These are phyloP conservation scores for Petaurus breviceps DNA, from an alignment of 2,113 vertebrate genomes.

Conservation along the genomic window DNA sequence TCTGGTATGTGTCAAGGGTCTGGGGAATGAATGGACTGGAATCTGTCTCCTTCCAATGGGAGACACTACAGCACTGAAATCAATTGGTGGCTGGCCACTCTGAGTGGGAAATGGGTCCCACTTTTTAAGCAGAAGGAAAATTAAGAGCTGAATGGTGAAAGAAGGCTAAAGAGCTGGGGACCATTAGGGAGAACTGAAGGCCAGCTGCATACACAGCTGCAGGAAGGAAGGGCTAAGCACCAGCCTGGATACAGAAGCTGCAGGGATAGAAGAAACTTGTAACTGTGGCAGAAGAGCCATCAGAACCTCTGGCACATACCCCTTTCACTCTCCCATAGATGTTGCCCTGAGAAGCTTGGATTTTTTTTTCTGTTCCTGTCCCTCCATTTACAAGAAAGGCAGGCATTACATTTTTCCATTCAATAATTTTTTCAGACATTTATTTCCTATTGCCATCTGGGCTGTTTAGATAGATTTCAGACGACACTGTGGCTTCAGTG, in stretches of 20 bases:
- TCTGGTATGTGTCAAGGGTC: not conserved
- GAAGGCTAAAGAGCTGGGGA: not conserved
- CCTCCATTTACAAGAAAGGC: not conserved
- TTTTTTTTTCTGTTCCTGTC: not conserved
- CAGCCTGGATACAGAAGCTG: not conserved
- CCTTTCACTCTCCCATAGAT: not conserved
- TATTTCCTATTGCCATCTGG: not conserved
- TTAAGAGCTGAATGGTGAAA: not conserved
- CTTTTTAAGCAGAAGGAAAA: not conserved
- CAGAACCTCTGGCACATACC: not conserved
- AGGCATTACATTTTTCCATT: not conserved
- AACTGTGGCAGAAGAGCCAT: accelerated
- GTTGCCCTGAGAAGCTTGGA: not conserved
- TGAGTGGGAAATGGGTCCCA: not conserved
- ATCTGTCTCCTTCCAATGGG: not conserved
- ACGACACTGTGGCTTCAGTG: accelerated
- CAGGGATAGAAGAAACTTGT: not conserved
- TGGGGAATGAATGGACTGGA: not conserved
- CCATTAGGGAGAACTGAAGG: not conserved
- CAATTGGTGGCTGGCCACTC: accelerated
- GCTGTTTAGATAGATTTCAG: too few relatives aligned
- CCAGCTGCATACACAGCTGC: not conserved
- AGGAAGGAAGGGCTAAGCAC: not conserved
- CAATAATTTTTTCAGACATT: not conserved
- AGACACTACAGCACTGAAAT: too few relatives aligned